Evolutionary conservation across 2,113 vertebrate species (phyloP).

Genomic region (Pelusios castaneus): DNA sequence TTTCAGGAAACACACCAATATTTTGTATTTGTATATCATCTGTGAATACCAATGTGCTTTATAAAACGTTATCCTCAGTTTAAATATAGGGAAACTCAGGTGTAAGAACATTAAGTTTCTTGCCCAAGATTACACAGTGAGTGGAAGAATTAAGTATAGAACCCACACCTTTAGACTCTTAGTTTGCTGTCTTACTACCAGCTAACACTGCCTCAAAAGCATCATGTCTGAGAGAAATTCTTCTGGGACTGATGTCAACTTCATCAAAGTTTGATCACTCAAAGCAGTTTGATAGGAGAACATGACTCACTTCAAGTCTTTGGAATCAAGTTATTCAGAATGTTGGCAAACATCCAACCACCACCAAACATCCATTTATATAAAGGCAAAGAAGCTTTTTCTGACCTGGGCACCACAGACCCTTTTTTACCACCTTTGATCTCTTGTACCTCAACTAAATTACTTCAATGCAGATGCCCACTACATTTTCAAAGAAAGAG

Average conservation of each 20-base stretch:
- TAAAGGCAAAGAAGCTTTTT: fast-evolving
- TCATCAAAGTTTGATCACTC: not conserved
- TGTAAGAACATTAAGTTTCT: not conserved
- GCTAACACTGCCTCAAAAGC: not conserved
- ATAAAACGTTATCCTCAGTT: not conserved
- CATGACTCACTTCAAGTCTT: not conserved
- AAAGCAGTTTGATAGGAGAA: not conserved
- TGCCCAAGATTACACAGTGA: not conserved
- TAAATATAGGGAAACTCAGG: not conserved
- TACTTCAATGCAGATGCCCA: not conserved
- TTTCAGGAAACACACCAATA: not conserved
- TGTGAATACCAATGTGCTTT: not conserved
- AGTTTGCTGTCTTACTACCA: not conserved
- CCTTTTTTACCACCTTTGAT: not conserved
- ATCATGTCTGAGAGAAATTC: not conserved
- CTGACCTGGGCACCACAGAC: not conserved
- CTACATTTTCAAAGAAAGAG: not conserved
- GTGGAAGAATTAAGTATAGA: not conserved
- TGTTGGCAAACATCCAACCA: not conserved
- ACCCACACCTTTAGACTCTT: not conserved
- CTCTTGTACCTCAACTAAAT: not conserved
- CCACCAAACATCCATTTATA: no score
- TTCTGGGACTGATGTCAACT: not conserved
- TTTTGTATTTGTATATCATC: not conserved
- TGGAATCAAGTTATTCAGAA: not conserved